A percentile compares a stretch with the other conserved stretches of the same genome.
phyloP scores from a whole-genome alignment of 2,797 vertebrate species.

The Dendrocincla fuliginosa region DNA sequence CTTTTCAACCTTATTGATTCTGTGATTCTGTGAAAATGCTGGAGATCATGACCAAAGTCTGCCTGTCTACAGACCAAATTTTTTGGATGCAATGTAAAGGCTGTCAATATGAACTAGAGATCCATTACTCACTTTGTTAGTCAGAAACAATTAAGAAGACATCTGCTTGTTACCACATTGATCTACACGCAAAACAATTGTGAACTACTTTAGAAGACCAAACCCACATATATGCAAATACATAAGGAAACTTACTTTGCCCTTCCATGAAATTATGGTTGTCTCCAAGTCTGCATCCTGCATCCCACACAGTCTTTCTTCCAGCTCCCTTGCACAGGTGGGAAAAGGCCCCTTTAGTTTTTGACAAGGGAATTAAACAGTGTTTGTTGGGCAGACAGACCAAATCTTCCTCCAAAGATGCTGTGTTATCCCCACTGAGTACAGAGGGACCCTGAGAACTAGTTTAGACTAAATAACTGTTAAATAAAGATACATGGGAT shows the following conservation, averaged over 20 bases:
- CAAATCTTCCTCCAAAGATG: accelerated
- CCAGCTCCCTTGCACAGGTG: neutral
- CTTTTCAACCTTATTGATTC: neutral
- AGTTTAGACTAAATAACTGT: neutral
- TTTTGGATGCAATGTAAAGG: neutral
- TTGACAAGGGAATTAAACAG: neutral
- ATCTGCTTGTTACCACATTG: neutral
- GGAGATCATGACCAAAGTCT: neutral
- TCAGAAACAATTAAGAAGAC: neutral
- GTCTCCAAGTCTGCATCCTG: neutral
- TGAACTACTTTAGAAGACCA: neutral
- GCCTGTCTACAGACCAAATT: neutral
- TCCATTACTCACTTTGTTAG: neutral
- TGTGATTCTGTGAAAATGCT: neutral
- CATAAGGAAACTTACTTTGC: neutral
- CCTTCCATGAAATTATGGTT: neutral
- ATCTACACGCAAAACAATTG: neutral
- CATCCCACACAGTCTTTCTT: neutral
- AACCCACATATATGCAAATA: neutral
- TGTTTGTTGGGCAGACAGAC: neutral
- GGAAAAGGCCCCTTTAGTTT: neutral
- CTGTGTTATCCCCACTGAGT: neutral
- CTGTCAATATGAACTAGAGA: neutral
- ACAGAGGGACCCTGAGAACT: neutral
- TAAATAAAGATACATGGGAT: neutral